phyloP scores from a whole-genome alignment of 2,888 invertebrate species.

The Oegoconia quadripuncta region DNA sequence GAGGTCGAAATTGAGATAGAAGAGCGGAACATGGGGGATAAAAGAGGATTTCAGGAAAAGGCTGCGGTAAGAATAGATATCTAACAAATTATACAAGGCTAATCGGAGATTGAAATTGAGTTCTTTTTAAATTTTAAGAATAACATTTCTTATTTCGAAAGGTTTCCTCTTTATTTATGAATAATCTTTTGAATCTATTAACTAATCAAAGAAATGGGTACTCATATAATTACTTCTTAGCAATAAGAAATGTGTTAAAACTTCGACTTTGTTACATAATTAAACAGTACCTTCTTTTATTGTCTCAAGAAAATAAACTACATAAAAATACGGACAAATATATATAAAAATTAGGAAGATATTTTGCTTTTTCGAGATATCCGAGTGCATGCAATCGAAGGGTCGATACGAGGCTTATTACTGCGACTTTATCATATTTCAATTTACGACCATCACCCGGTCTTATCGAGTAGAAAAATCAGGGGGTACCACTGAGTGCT shows the following conservation, averaged over 20 bases:
- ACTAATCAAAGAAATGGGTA: no score
- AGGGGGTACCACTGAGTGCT: slow-evolving; percentile 46
- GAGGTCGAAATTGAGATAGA: slow-evolving; percentile 76
- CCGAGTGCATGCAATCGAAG: slow-evolving; percentile 42
- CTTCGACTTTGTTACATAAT: no score
- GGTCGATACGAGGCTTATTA: slow-evolving; percentile 73
- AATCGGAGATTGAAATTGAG: neutral
- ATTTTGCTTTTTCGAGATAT: slow-evolving; percentile 41
- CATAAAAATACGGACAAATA: no score
- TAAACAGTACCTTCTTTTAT: no score
- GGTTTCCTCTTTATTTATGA: neutral
- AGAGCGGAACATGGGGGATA: slow-evolving; percentile 61
- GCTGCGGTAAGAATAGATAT: slow-evolving; percentile 9
- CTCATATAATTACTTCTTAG: no score
- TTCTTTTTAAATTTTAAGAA: no score
- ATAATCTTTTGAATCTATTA: no score
- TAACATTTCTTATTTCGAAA: no score
- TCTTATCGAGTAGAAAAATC: slow-evolving; percentile 76
- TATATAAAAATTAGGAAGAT: slow-evolving; percentile 27
- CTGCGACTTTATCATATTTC: slow-evolving; percentile 77
- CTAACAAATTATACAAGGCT: neutral
- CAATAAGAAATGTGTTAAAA: no score
- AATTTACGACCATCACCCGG: slow-evolving; percentile 75
- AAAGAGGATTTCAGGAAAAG: slow-evolving; percentile 26
- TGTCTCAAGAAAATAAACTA: no score